A percentile compares a stretch with the other conserved stretches of the same genome.
These are phyloP conservation scores for Stigmatopora nigra DNA, from an alignment of 2,113 vertebrate genomes.

Conservation along the genomic window DNA sequence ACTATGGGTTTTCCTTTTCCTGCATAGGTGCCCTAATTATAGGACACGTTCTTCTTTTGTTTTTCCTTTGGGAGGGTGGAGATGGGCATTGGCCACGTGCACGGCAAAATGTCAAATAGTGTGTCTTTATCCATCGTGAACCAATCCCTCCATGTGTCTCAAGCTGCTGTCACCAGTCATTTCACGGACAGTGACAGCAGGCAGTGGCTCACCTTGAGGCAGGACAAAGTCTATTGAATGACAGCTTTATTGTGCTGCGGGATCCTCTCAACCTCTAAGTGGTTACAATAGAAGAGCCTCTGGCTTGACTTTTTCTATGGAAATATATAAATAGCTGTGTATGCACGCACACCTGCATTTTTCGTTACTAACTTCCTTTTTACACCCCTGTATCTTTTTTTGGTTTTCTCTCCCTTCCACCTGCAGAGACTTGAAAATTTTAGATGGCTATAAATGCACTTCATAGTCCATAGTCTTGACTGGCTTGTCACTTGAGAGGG, in stretches of 20 bases:
- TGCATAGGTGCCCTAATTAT: no score
- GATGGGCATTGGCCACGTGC: no score
- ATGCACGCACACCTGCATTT: not conserved
- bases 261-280: constrained; percentile 54
- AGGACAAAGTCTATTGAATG: constrained; percentile 57
- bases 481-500: constrained; percentile 19
- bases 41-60: no score
- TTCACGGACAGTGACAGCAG: constrained; percentile 41
- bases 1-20: no score
- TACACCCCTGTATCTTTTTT: constrained; percentile 5
- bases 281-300: constrained; percentile 47
- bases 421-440: not conserved
- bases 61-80: no score
- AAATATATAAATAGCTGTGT: not conserved
- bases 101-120: not conserved
- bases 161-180: constrained; percentile 44
- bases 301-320: constrained; percentile 15
- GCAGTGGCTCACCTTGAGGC: constrained; percentile 64
- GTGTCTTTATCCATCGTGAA: constrained; percentile 10
- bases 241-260: constrained; percentile 53
- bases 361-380: not conserved
- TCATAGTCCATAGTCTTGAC: constrained; percentile 8
- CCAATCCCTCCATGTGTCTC: constrained; percentile 19
- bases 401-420: constrained; percentile 7
- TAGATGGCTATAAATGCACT: not conserved